These are phyloP conservation scores for Echiichthys vipera DNA, from an alignment of 2,797 vertebrate genomes.

Conservation along the genomic window DNA sequence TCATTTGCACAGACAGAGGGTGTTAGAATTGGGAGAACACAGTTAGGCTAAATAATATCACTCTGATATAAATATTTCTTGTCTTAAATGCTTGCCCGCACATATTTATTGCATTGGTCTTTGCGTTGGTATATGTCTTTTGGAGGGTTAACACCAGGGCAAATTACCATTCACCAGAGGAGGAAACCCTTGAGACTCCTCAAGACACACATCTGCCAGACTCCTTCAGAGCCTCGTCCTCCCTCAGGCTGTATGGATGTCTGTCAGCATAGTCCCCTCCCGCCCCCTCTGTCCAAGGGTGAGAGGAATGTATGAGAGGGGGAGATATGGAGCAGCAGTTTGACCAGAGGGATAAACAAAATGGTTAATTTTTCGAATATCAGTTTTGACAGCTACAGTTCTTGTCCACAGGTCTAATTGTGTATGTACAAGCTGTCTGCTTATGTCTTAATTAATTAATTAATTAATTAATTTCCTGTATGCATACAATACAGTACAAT, in stretches of 20 bases:
- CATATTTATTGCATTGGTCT: neutral
- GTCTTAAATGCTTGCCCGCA: neutral
- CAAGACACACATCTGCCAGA: constrained; percentile 69
- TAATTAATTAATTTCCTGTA: constrained; percentile 2
- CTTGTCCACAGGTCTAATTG: neutral
- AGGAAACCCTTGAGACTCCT: constrained; percentile 39
- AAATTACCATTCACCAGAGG: constrained; percentile 35
- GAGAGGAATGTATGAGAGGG: constrained; percentile 34
- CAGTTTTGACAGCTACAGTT: constrained; percentile 24
- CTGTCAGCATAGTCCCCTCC: constrained; percentile 44
- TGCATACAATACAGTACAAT: constrained; percentile 3
- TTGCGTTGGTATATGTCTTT: neutral
- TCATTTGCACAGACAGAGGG: constrained; percentile 31
- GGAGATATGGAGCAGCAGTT: constrained; percentile 32
- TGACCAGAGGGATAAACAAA: constrained; percentile 39
- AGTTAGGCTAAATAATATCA: constrained; percentile 5
- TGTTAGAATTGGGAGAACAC: neutral
- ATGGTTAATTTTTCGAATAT: constrained; percentile 25
- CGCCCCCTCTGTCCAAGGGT: constrained; percentile 27
- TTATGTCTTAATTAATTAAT: neutral
- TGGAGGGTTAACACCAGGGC: constrained; percentile 43
- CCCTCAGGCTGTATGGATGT: constrained; percentile 43
- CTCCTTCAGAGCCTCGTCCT: constrained; percentile 50
- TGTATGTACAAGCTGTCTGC: neutral
- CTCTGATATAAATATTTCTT: neutral